Evolutionary conservation across 2,888 invertebrate genomes (phyloP).

Genomic region (Lepeophtheirus nordmannii): DNA sequence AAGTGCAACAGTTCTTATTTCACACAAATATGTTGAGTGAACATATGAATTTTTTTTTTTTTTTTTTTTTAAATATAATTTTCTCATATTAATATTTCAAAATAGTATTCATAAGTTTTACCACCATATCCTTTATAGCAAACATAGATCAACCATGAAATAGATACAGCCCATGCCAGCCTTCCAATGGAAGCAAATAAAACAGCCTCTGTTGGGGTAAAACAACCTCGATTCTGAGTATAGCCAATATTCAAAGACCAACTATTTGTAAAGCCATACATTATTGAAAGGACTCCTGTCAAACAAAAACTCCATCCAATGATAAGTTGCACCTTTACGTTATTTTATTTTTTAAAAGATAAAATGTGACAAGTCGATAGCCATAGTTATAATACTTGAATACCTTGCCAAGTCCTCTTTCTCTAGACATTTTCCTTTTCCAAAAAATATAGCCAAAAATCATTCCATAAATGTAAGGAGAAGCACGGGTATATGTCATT

Average conservation of each 20-base stretch:
- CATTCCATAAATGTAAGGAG: slow-evolving; percentile 14
- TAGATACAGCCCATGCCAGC: slow-evolving; percentile 2
- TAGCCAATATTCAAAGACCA: slow-evolving; percentile 8
- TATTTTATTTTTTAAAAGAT: not conserved
- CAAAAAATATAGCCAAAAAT: slow-evolving; percentile 7
- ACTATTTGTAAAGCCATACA: slow-evolving; percentile 1
- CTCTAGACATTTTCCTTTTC: not conserved
- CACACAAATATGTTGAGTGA: no score
- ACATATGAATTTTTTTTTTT: no score
- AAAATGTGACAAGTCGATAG: not conserved
- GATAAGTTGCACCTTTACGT: not conserved
- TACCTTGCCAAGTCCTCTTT: not conserved
- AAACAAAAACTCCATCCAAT: not conserved
- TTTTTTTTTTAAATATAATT: no score
- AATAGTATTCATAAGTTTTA: slow-evolving; percentile 29
- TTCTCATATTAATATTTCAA: no score
- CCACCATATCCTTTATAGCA: slow-evolving; percentile 33
- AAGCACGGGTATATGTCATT: slow-evolving; percentile 2
- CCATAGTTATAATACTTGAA: not conserved
- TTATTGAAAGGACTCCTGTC: not conserved
- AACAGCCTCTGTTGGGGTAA: not conserved
- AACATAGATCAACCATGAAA: slow-evolving; percentile 14
- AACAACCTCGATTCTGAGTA: not conserved
- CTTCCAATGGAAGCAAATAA: slow-evolving; percentile 4
- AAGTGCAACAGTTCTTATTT: no score